These are phyloP conservation scores for Melinaea menophilus DNA, from an alignment of 2,888 invertebrate species.

Conservation along the genomic window DNA sequence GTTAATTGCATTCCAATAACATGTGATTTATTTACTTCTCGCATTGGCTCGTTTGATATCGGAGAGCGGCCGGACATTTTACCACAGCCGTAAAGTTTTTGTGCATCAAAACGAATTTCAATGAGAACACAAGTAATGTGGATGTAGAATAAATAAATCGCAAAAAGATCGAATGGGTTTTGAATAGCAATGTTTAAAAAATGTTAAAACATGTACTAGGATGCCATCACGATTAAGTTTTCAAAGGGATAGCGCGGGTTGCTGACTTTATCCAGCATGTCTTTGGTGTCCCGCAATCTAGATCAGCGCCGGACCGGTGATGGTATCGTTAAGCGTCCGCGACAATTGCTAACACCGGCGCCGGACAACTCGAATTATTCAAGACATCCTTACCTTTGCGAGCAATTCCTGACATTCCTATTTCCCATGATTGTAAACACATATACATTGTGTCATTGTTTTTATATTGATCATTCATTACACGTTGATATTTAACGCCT, in stretches of 20 bases:
- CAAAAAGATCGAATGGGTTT: conserved; percentile 32
- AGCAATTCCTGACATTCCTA: conserved; percentile 43
- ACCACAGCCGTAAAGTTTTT: conserved; percentile 28
- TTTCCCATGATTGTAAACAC: conserved; percentile 33
- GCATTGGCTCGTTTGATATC: conserved; percentile 35
- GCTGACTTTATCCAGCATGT: conserved; percentile 74
- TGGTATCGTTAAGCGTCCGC: conserved; percentile 65
- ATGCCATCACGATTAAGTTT: conserved; percentile 63
- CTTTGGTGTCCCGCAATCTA: conserved; percentile 73
- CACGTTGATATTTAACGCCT: conserved; percentile 1
- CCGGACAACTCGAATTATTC: conserved; percentile 67
- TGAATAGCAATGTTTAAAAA: conserved; percentile 37
- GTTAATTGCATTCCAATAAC: conserved; percentile 50
- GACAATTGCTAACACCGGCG: conserved; percentile 73
- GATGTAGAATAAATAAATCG: conserved; percentile 35
- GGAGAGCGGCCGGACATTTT: conserved; percentile 32
- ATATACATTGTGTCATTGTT: conserved; percentile 26
- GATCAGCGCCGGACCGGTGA: conserved; percentile 66
- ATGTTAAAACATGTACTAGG: conserved; percentile 46
- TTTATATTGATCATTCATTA: conserved; percentile 1
- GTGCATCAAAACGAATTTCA: conserved; percentile 25
- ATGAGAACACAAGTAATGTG: conserved; percentile 30
- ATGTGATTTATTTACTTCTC: conserved; percentile 46
- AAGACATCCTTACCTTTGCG: conserved; percentile 47
- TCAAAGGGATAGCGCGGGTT: conserved; percentile 65